A percentile compares a stretch with the other conserved stretches of the same genome.
Conservation (phyloP, 2,797 vertebrate species). For the Oreochromis mossambicus region DNA sequence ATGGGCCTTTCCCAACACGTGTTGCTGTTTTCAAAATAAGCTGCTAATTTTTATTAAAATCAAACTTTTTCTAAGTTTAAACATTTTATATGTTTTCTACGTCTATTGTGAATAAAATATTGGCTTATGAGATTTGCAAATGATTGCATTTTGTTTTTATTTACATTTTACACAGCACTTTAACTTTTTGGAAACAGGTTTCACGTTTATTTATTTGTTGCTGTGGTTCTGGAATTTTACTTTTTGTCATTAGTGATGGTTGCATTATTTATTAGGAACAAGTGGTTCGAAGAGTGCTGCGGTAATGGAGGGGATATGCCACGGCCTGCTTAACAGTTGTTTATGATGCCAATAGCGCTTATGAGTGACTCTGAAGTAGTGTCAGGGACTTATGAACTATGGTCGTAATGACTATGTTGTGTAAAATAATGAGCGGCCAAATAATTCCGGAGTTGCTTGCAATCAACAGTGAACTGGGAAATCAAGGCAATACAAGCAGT, state of each 20-base stretch:
- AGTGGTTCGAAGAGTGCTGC: neutral
- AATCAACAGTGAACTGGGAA: neutral
- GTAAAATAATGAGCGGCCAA: neutral
- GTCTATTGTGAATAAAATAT: neutral
- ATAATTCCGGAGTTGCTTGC: neutral
- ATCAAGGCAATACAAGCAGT: neutral
- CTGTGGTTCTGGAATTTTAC: neutral
- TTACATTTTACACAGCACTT: neutral
- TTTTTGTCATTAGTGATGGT: neutral
- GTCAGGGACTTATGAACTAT: neutral
- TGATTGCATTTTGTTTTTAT: neutral
- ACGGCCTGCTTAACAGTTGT: neutral
- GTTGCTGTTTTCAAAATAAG: neutral
- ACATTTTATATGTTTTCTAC: neutral
- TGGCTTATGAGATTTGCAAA: neutral
- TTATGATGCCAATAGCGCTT: neutral
- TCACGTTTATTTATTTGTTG: neutral
- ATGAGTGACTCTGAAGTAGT: neutral
- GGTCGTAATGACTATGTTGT: neutral
- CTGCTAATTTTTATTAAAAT: neutral
- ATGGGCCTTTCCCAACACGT: neutral
- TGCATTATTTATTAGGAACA: neutral
- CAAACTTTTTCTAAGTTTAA: neutral
- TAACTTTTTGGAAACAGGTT: neutral
- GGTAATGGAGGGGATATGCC: neutral